These are phyloP conservation scores for Vollenhovia emeryi DNA, from an alignment of 1,140 invertebrate genomes.

Conservation along the genomic window DNA sequence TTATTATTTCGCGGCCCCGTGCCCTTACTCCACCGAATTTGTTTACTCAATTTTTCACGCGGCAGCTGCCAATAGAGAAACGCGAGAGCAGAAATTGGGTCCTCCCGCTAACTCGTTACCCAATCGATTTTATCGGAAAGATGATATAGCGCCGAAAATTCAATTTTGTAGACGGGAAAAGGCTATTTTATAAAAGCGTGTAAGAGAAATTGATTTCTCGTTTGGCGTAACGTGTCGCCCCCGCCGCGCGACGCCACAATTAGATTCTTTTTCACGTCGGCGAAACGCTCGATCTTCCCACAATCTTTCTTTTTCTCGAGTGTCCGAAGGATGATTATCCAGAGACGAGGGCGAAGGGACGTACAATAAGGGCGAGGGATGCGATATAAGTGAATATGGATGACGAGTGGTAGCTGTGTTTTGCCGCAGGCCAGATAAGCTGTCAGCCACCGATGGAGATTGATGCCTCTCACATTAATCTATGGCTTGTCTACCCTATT, in stretches of 20 bases:
- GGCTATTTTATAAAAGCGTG: not conserved
- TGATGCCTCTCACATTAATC: conserved; percentile 75
- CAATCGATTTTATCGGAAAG: not conserved
- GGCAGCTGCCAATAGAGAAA: conserved; percentile 22
- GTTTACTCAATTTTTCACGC: conserved; percentile 38
- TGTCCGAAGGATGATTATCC: conserved; percentile 38
- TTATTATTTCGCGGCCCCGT: conserved; percentile 38
- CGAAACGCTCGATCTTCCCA: conserved; percentile 31
- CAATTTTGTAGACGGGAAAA: not conserved
- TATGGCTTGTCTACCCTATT: conserved; percentile 48
- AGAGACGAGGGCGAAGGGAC: conserved; percentile 52
- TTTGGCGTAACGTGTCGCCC: not conserved
- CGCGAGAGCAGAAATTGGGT: not conserved
- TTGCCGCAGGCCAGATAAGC: conserved; percentile 57
- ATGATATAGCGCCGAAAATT: not conserved
- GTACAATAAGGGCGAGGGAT: conserved; percentile 29
- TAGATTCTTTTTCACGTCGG: not conserved
- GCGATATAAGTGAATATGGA: conserved; percentile 67
- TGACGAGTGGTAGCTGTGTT: conserved; percentile 41
- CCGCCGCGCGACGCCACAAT: not conserved
- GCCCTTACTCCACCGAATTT: not conserved
- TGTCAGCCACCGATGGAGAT: conserved; percentile 72
- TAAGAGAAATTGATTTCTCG: conserved; percentile 5
- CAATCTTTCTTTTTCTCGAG: not conserved
- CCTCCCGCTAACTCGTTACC: conserved; percentile 1